Percentiles rank a stretch among this genome's conserved stretches.
Conservation (phyloP, 2,797 vertebrate species). For the Coranthus polyacanthus region DNA sequence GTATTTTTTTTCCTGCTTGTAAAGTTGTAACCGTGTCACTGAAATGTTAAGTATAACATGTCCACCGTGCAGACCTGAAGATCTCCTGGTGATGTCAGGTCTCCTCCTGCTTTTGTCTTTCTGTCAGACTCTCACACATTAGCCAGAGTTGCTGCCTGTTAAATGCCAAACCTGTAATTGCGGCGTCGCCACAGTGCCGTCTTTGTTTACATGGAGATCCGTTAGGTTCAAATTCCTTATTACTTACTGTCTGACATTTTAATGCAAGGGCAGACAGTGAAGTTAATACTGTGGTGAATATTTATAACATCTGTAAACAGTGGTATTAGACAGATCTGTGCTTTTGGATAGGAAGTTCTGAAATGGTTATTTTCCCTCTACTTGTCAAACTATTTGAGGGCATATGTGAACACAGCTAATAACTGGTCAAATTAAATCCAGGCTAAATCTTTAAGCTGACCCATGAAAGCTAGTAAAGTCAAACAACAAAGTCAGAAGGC, state of each 20-base stretch:
- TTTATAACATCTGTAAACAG: conserved; percentile 64
- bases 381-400: conserved; percentile 38
- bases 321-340: conserved; percentile 49
- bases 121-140: conserved; percentile 60
- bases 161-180: conserved; percentile 79
- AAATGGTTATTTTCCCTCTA: conserved; percentile 42
- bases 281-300: conserved; percentile 62
- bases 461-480: conserved; percentile 62
- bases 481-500: conserved; percentile 76
- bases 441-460: conserved; percentile 55
- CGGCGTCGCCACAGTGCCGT: conserved; percentile 65
- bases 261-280: conserved; percentile 59
- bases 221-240: conserved; percentile 66
- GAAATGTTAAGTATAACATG: conserved; percentile 24
- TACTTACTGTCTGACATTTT: conserved; percentile 62
- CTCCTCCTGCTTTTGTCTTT: conserved; percentile 67
- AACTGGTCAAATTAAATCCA: conserved; percentile 50
- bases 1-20: not conserved
- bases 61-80: conserved; percentile 39
- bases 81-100: conserved; percentile 54
- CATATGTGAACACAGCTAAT: conserved; percentile 38
- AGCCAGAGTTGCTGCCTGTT: conserved; percentile 60
- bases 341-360: conserved; percentile 35
- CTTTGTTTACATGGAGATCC: conserved; percentile 70
- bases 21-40: conserved; percentile 19